A percentile compares a stretch with the other conserved stretches of the same genome.
phyloP scores from a whole-genome alignment of 2,888 invertebrate genomes.

The Agrochola lota region DNA sequence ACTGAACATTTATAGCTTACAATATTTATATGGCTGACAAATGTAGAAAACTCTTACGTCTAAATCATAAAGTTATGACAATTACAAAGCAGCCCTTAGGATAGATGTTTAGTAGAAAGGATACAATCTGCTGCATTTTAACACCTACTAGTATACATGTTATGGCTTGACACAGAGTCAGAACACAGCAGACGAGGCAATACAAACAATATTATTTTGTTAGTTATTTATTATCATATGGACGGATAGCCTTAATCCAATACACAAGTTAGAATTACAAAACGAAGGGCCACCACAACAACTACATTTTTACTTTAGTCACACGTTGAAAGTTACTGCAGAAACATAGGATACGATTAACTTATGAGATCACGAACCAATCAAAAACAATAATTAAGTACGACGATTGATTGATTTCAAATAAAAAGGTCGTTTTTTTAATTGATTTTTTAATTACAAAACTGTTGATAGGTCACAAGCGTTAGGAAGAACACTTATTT shows the following conservation, averaged over 20 bases:
- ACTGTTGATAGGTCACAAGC: slow-evolving; percentile 54
- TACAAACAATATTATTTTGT: slow-evolving; percentile 58
- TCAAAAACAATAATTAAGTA: slow-evolving; percentile 70
- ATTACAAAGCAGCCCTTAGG: slow-evolving; percentile 38
- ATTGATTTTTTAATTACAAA: slow-evolving; percentile 38
- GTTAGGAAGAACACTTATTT: slow-evolving; percentile 75
- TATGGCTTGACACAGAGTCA: slow-evolving; percentile 49
- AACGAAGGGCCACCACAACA: slow-evolving; percentile 76
- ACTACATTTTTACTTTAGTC: slow-evolving; percentile 50
- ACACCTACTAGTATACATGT: slow-evolving; percentile 45
- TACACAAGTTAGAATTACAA: slow-evolving; percentile 56
- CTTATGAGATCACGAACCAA: slow-evolving; percentile 87
- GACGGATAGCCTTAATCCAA: slow-evolving; percentile 77
- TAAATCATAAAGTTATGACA: slow-evolving; percentile 61
- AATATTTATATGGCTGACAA: slow-evolving; percentile 66
- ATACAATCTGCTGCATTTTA: slow-evolving; percentile 46
- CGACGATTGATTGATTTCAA: slow-evolving; percentile 58
- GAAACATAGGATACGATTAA: slow-evolving; percentile 68
- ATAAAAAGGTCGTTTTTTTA: slow-evolving; percentile 34
- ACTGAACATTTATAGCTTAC: slow-evolving; percentile 56
- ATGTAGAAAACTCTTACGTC: slow-evolving; percentile 60
- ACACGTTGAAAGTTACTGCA: slow-evolving; percentile 51
- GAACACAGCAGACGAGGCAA: slow-evolving; percentile 49
- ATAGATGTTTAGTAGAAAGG: slow-evolving; percentile 50
- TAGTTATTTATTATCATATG: slow-evolving; percentile 71